Base-by-base conservation (phyloP, 2,888 invertebrate species). In the Ctenicera cuprea region DNA sequence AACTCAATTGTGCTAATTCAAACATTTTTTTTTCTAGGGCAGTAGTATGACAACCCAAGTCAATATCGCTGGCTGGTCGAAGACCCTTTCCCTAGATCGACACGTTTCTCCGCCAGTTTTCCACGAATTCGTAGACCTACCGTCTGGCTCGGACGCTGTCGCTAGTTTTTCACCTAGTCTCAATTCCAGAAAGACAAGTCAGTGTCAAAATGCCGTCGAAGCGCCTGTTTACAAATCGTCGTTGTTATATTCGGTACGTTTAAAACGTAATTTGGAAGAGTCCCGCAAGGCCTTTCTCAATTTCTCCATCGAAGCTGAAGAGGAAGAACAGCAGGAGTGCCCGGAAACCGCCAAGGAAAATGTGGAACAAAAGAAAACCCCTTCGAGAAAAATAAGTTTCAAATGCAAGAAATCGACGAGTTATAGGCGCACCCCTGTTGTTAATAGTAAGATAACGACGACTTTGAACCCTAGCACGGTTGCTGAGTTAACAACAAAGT, bases 401-500 rank as follows among this genome's bases (percentile, higher is more conserved):
- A 91, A 91, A 88, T 89, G 90, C 9, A 90, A 90, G 84, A 90
- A 88, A 76, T 81, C 83, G 9, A 86, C 89, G 5, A 87, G 89
- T 12, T 87, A 87, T 33, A 86, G 89, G 61, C 86, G 89, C 79
- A 30, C 37, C 11, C 62, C 70, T 3, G 87, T 89, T 69, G 87
- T 88, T 3, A 88, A 88, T 26, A 77, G 76, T 11, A 78, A 87
- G 38, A 85, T 85, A 37, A 84, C 88, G 9, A 87, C 90, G 83
- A 88, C 89, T 5, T 87, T 90, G 76, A 86, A 88, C 12, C 88
- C 89, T 74, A 92, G 87, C 79, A 90, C 90, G 84, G 94, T 94
- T 38, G 91, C 93, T 57, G 91, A 92, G 83, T 84, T 94, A 71
- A 92, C 93, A 0, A 90, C 91, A 77, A 93, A 93, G 82, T 94